phyloP scores from a whole-genome alignment of 2,797 vertebrate genomes.

The Myotis vivesi region DNA sequence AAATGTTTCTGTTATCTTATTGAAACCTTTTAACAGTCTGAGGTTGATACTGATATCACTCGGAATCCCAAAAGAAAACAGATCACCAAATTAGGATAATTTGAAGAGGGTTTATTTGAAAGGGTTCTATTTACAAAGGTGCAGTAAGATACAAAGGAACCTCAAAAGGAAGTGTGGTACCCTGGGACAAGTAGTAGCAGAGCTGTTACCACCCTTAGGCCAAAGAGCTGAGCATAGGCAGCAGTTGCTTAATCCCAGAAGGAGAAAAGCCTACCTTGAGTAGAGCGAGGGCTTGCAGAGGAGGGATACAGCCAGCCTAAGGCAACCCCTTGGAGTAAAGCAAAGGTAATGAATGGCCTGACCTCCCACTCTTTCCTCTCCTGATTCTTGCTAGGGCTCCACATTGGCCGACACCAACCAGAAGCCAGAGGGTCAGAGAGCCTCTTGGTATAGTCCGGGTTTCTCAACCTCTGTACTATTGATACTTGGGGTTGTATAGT shows the following conservation, averaged over 20 bases:
- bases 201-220: not conserved
- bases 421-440: not conserved
- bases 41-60: not conserved
- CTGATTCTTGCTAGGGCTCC: not conserved
- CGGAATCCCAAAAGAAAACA: not conserved
- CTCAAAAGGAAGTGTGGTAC: not conserved
- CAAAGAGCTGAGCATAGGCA: not conserved
- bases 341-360: not conserved
- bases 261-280: not conserved
- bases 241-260: not conserved
- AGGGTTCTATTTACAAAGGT: not conserved
- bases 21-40: not conserved
- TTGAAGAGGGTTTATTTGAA: constrained; percentile 38
- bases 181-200: not conserved
- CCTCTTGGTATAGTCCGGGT: not conserved
- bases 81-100: not conserved
- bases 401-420: not conserved
- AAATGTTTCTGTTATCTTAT: not conserved
- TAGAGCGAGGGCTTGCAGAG: not conserved
- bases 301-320: not conserved
- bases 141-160: not conserved
- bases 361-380: not conserved
- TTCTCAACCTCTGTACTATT: not conserved
- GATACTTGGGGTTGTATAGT: not conserved
- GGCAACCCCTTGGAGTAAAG: not conserved